Base-by-base conservation (phyloP, 2,888 invertebrate genomes). In the Hydraecia micacea region DNA sequence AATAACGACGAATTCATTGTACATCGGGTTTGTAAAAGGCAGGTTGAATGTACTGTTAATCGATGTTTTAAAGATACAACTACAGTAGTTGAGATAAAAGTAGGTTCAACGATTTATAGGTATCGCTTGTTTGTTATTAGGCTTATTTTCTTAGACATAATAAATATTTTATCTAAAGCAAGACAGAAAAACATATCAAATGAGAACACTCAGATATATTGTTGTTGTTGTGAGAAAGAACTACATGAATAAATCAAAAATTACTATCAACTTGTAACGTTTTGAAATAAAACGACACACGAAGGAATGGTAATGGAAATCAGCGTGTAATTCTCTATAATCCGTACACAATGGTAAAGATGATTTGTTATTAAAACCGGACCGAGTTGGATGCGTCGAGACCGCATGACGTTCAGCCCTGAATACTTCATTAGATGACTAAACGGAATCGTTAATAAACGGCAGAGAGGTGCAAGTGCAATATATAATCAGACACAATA, bases 381-480 rank as follows among this genome's bases (percentile, higher is more conserved):
- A 90, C 87, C 88, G 91, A 82, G 90, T 83, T 89, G 90, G 90
- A 89, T 89, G 89, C 89, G 77, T 69, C 86, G 80, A 87, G 88
- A 88, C 86, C 90, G 87, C 86, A 86, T 79, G 86, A 87, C 74
- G 84, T 90, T 90, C 89, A 90, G 81, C 90, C 87, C 89, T 95
- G 94, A 96, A 96, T 96, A 95, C 95, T 96, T 96, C 95, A 96
- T 96, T 95, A 96, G 95, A 93, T 96, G 96, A 96, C 95, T 95
- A 87, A 91, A 93, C 95, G 91, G 87, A 93, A 93, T 89, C 90
- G 90, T 89, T 93, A 93, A 94, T 94, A 93, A 93, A 91, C 87
- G 90, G 86, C 87, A 85, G 88, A 88, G 89, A 91, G 91, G 90
- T 91, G 92, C 92, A 91, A 92, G 90, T 91, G 92, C 92, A 91